Percentiles rank a stretch among this genome's conserved stretches.
phyloP scores from a whole-genome alignment of 2,797 vertebrate genomes.

The Sitta carolinensis region DNA sequence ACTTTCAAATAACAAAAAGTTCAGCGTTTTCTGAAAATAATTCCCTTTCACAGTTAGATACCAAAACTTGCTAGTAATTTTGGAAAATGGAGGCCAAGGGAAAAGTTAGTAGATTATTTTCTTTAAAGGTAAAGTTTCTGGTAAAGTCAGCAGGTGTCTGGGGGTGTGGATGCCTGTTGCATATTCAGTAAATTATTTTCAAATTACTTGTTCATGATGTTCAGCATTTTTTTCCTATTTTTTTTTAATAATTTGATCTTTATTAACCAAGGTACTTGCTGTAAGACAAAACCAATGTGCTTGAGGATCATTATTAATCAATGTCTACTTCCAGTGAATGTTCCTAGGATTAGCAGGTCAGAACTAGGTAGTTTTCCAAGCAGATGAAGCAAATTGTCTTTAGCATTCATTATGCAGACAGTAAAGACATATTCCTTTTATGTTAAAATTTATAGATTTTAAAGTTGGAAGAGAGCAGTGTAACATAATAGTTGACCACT shows the following conservation, averaged over 20 bases:
- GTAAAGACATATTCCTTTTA: background rate
- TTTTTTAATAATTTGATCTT: background rate
- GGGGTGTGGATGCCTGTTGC: background rate
- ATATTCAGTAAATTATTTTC: background rate
- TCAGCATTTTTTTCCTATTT: background rate
- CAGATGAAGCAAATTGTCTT: background rate
- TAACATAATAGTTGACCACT: background rate
- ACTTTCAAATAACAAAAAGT: background rate
- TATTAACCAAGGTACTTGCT: background rate
- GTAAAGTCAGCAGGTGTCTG: background rate
- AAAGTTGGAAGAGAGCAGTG: background rate
- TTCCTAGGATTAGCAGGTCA: background rate
- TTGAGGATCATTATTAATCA: background rate
- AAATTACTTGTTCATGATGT: background rate
- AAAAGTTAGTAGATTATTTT: background rate
- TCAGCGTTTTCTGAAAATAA: background rate
- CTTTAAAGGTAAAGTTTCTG: background rate
- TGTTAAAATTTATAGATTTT: background rate
- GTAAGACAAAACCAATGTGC: background rate
- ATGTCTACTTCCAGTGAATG: background rate
- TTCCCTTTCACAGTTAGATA: background rate
- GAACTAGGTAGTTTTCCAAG: background rate
- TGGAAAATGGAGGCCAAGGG: background rate
- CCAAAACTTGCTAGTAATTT: background rate
- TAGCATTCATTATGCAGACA: background rate